Conservation (phyloP, 2,797 vertebrate species). For the Lagocephalus sceleratus region DNA sequence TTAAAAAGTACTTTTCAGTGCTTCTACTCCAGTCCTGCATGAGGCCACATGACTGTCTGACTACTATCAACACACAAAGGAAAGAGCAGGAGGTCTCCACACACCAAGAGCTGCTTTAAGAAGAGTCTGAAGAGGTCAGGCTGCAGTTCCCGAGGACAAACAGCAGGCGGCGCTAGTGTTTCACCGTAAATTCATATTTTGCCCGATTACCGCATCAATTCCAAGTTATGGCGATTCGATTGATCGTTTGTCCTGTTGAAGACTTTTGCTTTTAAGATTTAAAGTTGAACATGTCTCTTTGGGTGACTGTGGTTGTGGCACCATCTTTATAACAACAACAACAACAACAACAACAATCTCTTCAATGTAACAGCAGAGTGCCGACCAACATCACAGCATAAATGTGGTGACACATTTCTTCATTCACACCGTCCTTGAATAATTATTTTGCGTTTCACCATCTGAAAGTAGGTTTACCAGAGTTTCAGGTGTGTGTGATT, state of each 20-base stretch:
- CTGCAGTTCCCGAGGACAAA: constrained; percentile 28
- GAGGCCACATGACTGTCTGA: no score
- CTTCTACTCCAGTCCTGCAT: constrained; percentile 6
- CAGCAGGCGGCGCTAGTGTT: constrained; percentile 54
- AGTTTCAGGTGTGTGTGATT: constrained; percentile 30
- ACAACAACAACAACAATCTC: background rate
- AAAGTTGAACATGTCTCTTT: constrained; percentile 3
- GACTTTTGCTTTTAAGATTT: background rate
- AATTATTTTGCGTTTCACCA: background rate
- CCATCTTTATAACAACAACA: background rate
- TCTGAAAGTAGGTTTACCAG: background rate
- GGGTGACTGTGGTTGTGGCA: constrained; percentile 6
- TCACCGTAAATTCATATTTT: constrained; percentile 11
- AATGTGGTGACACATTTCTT: background rate
- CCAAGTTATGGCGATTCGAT: constrained; percentile 1
- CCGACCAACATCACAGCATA: no score
- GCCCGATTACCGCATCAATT: background rate
- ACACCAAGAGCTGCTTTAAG: constrained; percentile 4
- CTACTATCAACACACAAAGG: constrained; percentile 33
- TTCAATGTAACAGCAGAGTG: no score
- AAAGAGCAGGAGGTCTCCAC: constrained; percentile 29
- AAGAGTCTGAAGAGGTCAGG: background rate
- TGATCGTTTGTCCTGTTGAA: background rate
- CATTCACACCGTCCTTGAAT: background rate
- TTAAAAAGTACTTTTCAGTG: constrained; percentile 39